Percentiles rank a stretch among this genome's conserved stretches.
phyloP scores from a whole-genome alignment of 2,888 invertebrate genomes.

The Chymomyza caudatula region DNA sequence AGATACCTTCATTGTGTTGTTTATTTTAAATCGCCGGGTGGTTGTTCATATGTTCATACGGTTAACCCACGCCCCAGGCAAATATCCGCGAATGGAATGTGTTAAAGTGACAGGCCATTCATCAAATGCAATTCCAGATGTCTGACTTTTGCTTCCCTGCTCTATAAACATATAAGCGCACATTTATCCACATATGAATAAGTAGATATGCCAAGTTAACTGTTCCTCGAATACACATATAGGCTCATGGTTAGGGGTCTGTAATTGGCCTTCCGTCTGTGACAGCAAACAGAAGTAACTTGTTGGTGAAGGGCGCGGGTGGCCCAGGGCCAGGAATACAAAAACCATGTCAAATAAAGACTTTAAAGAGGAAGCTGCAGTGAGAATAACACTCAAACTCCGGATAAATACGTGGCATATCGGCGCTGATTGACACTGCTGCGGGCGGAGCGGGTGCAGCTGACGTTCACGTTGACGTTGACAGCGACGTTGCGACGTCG shows the following conservation, averaged over 20 bases:
- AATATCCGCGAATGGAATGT: not conserved
- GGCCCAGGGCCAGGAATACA: not conserved
- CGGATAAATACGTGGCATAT: not conserved
- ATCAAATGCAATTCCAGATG: conserved; percentile 38
- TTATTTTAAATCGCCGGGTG: not conserved
- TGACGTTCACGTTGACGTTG: not conserved
- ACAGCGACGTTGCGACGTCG: conserved; percentile 20
- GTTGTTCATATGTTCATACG: not conserved
- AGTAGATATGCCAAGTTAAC: not conserved
- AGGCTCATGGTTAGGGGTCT: not conserved
- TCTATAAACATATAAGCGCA: not conserved
- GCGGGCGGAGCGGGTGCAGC: not conserved
- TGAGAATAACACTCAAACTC: conserved; percentile 6
- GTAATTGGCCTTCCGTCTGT: not conserved
- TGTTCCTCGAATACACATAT: not conserved
- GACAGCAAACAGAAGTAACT: not conserved
- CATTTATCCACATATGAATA: not conserved
- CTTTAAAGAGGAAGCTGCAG: not conserved
- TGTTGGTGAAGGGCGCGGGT: not conserved
- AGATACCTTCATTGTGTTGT: not conserved
- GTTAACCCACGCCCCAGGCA: not conserved
- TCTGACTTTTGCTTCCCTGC: not conserved
- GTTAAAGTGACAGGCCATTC: conserved; percentile 55
- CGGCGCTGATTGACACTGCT: not conserved
- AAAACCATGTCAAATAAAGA: not conserved